phyloP scores from a whole-genome alignment of 2,113 vertebrate genomes.

The Rynchops niger region DNA sequence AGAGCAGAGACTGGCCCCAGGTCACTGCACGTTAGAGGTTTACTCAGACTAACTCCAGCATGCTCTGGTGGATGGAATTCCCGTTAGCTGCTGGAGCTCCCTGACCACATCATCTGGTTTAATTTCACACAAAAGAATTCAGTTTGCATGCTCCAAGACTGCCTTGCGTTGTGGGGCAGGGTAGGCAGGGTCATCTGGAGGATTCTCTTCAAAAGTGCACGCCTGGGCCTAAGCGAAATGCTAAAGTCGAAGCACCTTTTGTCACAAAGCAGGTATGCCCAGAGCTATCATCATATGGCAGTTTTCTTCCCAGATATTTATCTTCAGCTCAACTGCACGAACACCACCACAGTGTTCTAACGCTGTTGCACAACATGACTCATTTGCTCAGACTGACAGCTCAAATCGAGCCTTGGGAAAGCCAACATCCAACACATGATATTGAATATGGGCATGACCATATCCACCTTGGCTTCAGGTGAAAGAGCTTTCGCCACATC shows the following conservation, averaged over 20 bases:
- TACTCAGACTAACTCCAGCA: background rate
- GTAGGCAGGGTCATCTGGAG: background rate
- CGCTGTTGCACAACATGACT: background rate
- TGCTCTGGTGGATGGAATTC: background rate
- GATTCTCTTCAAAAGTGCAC: background rate
- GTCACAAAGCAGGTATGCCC: background rate
- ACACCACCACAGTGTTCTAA: background rate
- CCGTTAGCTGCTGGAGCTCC: background rate
- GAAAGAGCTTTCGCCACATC: background rate
- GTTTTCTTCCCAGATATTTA: slow-evolving; percentile 12
- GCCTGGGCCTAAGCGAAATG: background rate
- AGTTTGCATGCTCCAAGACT: background rate
- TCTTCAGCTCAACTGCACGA: slow-evolving; percentile 11
- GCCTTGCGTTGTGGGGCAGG: background rate
- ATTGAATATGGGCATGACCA: background rate
- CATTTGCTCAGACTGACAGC: slow-evolving; percentile 1
- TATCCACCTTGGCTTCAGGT: background rate
- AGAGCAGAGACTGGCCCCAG: background rate
- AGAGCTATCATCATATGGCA: background rate
- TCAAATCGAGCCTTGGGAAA: background rate
- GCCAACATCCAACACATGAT: background rate
- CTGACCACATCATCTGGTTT: background rate
- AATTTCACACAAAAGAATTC: background rate
- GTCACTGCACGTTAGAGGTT: background rate
- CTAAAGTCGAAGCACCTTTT: background rate